phyloP scores from a whole-genome alignment of 2,113 vertebrate species.

The Ictalurus furcatus region DNA sequence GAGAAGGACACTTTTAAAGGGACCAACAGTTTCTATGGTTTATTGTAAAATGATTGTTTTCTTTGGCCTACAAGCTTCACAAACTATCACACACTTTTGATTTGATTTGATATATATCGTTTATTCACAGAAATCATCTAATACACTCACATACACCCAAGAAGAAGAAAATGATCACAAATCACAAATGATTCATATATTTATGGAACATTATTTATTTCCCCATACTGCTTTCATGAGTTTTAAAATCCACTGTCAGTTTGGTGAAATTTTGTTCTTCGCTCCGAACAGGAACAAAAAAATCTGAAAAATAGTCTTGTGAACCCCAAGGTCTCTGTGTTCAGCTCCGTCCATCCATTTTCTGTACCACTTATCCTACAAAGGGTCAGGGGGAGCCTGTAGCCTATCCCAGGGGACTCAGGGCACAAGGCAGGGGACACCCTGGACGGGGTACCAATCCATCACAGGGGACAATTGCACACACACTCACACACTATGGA shows the following conservation, averaged over 20 bases:
- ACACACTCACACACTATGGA: too few species aligned
- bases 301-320: not conserved
- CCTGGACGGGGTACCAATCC: too few species aligned
- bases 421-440: too few species aligned
- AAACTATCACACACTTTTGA: constrained; percentile 22
- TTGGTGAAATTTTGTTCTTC: not conserved
- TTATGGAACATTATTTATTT: not conserved
- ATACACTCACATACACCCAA: not conserved
- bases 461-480: too few species aligned
- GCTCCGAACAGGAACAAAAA: not conserved
- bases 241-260: not conserved
- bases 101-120: constrained; percentile 13
- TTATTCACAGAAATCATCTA: not conserved
- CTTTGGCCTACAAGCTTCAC: constrained; percentile 29
- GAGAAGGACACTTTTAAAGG: not conserved
- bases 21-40: constrained; percentile 8
- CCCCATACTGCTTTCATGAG: not conserved
- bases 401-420: too few species aligned
- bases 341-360: not conserved
- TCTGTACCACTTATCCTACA: too few species aligned
- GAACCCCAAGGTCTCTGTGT: not conserved
- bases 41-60: constrained; percentile 23
- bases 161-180: too few species aligned
- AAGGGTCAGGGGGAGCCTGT: too few species aligned
- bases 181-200: not conserved